These are phyloP conservation scores for Slavum lentiscoides DNA, from an alignment of 2,888 invertebrate species.

Conservation along the genomic window DNA sequence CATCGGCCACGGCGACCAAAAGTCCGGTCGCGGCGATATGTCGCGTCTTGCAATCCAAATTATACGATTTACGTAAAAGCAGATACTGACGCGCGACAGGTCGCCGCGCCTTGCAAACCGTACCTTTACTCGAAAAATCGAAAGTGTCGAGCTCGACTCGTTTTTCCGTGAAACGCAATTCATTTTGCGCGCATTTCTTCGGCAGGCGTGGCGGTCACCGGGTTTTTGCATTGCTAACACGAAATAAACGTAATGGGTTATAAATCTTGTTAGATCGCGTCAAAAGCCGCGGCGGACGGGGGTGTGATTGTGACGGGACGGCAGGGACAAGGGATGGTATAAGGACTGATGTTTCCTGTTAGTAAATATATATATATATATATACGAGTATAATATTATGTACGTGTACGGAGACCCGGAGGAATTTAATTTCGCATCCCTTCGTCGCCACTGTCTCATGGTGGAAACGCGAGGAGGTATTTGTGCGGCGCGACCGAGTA, in stretches of 20 bases:
- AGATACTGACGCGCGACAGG: too few species aligned
- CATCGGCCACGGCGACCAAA: too few species aligned
- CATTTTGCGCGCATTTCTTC: neutral
- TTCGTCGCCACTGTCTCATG: neutral
- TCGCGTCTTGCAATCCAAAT: too few species aligned
- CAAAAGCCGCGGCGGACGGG: neutral
- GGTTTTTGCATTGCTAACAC: slow-evolving; percentile 30
- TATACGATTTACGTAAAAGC: too few species aligned
- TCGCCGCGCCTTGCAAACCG: too few species aligned
- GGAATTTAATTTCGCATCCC: slow-evolving; percentile 46
- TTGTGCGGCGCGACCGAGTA: neutral
- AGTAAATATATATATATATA: too few species aligned
- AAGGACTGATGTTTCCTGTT: slow-evolving; percentile 7
- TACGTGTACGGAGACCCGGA: neutral
- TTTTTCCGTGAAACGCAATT: too few species aligned
- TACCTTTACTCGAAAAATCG: too few species aligned
- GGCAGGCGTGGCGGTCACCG: neutral
- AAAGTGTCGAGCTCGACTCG: too few species aligned
- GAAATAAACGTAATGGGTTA: slow-evolving; percentile 22
- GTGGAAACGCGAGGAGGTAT: neutral
- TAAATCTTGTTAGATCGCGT: slow-evolving; percentile 38
- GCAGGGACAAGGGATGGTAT: neutral
- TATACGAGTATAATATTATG: too few species aligned
- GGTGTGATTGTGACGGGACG: neutral
- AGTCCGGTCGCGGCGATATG: too few species aligned